Base-by-base conservation (phyloP, 2,797 vertebrate genomes). In the Acanthornis magna region DNA sequence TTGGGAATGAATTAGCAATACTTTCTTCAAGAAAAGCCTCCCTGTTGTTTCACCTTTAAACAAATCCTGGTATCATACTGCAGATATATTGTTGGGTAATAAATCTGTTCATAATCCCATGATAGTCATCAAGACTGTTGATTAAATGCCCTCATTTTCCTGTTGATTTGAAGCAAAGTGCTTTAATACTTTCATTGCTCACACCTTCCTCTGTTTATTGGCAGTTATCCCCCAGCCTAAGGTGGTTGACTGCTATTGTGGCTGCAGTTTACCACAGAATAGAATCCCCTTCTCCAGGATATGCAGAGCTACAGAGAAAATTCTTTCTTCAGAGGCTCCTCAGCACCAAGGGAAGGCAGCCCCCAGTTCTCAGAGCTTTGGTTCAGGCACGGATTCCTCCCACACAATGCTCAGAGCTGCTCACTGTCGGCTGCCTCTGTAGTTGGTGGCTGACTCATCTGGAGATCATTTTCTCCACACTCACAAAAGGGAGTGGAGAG, bases 371-470 rank as follows among this genome's bases (percentile, higher is more conserved):
- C 54, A 50, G 5, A 66, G 91, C 30, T 82, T 15, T 85, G 84
- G 27, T 93, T 77, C 32, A 91, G 89, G 58, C 72, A 0, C 15
- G 4, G 79, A 60, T 95, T 93, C 88, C 88, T 96, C 89, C 96
- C 94, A 95, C 91, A 58, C 65, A 40, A 13, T 20, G 54, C 54
- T 71, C 72, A 51, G 83, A 81, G 89, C 79, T 50, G 73, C 76
- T 89, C 15, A 0, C 80, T 84, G 60, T 77, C 8, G 6, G 45
- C 58, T 88, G 55, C 74, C 47, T 85, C 74, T 94, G 85, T 20
- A 94, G 73, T 29, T 80, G 70, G 84, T 42, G 91, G 81, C 85
- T 89, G 95, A 95, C 89, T 95, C 96, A 94, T 95, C 93, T 96
- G 95, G 88, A 91, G 88, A 86, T 94, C 73, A 90, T 96, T 95